Evolutionary conservation across 2,113 vertebrate species (phyloP).

Genomic region (Passer domesticus): DNA sequence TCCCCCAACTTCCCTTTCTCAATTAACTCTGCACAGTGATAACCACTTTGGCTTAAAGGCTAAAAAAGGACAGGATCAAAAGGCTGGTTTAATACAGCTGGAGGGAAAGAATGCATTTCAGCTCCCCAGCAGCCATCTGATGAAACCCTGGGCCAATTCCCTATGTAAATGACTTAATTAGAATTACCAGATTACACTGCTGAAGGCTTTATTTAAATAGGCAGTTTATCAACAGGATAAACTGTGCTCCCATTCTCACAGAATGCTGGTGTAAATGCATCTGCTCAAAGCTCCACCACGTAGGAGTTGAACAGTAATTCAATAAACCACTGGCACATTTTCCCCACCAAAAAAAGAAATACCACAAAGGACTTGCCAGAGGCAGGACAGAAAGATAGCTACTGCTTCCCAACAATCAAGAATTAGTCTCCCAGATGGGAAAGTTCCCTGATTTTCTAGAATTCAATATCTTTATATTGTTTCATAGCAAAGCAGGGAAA

Average conservation of each 20-base stretch:
- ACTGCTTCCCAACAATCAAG: neutral
- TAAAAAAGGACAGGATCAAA: slow-evolving; percentile 63
- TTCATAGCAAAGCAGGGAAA: neutral
- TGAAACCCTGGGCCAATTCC: slow-evolving; percentile 68
- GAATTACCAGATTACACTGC: slow-evolving; percentile 70
- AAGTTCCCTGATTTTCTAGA: neutral
- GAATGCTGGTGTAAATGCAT: neutral
- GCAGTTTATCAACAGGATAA: slow-evolving; percentile 56
- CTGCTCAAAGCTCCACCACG: neutral
- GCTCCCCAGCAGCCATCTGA: slow-evolving; percentile 69
- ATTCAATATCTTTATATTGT: neutral
- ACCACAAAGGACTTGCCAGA: neutral
- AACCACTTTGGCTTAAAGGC: slow-evolving; percentile 65
- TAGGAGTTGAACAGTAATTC: neutral
- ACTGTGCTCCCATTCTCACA: slow-evolving; percentile 36
- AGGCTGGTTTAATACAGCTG: slow-evolving; percentile 67
- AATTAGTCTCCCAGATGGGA: neutral
- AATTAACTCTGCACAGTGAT: slow-evolving; percentile 73
- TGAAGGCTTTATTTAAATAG: slow-evolving; percentile 73
- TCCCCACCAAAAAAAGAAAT: neutral
- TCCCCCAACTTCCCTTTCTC: slow-evolving; percentile 40
- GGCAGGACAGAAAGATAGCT: neutral
- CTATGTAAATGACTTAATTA: slow-evolving; percentile 77
- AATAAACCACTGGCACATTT: neutral
- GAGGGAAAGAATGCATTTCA: slow-evolving; percentile 74